Evolutionary conservation across 37 sponge, comb jelly and placozoan species (phyloP).

Genomic region (Hexactinellida sp.): DNA sequence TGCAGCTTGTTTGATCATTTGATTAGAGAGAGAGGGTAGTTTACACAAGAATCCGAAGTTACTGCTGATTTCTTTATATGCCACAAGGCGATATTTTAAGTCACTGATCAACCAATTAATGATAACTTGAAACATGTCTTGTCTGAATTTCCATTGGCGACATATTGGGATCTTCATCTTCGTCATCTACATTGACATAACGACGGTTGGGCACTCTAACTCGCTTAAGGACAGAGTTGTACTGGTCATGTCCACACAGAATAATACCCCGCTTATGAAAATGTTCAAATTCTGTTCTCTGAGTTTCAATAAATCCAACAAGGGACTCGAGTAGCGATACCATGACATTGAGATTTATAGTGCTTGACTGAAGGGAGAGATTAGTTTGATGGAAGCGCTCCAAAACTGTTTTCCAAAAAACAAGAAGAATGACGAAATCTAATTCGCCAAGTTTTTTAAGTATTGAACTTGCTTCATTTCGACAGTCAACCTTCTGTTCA

Average conservation of each 20-base stretch:
- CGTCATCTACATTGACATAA: slow-evolving; percentile 11
- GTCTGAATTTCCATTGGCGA: slow-evolving; percentile 17
- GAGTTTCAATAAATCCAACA: slow-evolving; percentile 18
- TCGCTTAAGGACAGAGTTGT: slow-evolving; percentile 17
- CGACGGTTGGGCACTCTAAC: slow-evolving; percentile 16
- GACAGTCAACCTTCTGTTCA: slow-evolving; percentile 17
- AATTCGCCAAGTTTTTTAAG: slow-evolving; percentile 17
- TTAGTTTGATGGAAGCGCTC: slow-evolving; percentile 16
- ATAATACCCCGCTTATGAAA: slow-evolving; percentile 17
- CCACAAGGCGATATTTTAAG: slow-evolving; percentile 13
- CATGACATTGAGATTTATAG: slow-evolving; percentile 17
- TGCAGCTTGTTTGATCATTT: slow-evolving; percentile 15
- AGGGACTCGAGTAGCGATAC: slow-evolving; percentile 18
- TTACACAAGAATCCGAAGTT: slow-evolving; percentile 18
- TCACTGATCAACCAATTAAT: background rate
- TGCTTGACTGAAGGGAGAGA: slow-evolving; percentile 17
- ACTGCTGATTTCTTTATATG: slow-evolving; percentile 14
- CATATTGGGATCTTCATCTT: slow-evolving; percentile 7
- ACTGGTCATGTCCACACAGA: slow-evolving; percentile 18
- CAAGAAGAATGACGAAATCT: slow-evolving; percentile 15
- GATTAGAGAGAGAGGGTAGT: slow-evolving; percentile 14
- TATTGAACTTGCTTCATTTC: slow-evolving; percentile 12
- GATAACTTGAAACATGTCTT: slow-evolving; percentile 17
- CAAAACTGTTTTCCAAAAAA: slow-evolving; percentile 12
- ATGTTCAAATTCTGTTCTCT: slow-evolving; percentile 14